Conservation (phyloP, 2,113 vertebrate species). For the Cyanoderma ruficeps region DNA sequence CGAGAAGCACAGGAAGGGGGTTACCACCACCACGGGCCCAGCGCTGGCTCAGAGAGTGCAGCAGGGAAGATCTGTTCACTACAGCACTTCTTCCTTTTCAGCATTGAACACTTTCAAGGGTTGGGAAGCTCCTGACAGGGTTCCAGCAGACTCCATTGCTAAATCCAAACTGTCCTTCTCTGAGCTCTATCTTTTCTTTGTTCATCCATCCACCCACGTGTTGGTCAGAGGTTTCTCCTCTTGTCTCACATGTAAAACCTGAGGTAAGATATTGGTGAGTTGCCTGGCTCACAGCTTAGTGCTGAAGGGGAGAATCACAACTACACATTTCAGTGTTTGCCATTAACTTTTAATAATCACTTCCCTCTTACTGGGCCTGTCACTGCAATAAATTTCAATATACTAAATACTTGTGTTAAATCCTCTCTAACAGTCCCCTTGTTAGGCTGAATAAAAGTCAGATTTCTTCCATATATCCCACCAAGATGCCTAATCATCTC, state of each 20-base stretch:
- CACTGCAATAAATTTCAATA: neutral
- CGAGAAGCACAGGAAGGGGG: neutral
- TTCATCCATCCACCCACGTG: fast-evolving
- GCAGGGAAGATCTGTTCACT: neutral
- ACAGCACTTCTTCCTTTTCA: neutral
- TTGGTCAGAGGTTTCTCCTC: neutral
- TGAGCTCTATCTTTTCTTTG: neutral
- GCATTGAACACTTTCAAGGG: fast-evolving
- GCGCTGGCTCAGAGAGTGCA: fast-evolving
- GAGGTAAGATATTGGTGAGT: neutral
- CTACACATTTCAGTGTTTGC: neutral
- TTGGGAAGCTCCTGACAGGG: neutral
- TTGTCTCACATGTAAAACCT: fast-evolving
- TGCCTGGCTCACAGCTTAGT: neutral
- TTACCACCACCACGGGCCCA: fast-evolving
- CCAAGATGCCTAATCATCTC: neutral
- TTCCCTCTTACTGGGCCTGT: neutral
- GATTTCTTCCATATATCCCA: neutral
- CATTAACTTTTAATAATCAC: neutral
- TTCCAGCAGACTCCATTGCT: neutral
- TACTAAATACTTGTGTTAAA: neutral
- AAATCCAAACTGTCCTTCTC: neutral
- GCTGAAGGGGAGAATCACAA: neutral
- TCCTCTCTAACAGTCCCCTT: neutral
- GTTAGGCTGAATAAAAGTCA: neutral